phyloP scores from a whole-genome alignment of 2,113 vertebrate genomes.

The Rhinichthys klamathensis region DNA sequence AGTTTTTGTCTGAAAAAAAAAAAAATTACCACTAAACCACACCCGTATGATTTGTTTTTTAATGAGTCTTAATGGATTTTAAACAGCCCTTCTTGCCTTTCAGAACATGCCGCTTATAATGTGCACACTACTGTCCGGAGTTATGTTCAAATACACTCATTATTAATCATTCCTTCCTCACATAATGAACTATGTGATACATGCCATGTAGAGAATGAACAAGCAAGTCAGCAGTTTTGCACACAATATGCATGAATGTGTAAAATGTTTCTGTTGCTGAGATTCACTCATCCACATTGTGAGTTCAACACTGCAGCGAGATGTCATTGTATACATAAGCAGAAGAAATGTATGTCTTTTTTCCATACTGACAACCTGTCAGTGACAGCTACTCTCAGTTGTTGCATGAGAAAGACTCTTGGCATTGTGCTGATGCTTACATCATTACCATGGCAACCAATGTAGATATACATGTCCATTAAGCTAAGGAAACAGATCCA shows the following conservation, averaged over 20 bases:
- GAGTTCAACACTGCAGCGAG: background rate
- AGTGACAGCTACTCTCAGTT: background rate
- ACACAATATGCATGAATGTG: background rate
- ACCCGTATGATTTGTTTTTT: background rate
- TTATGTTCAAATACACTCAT: background rate
- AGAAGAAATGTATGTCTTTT: background rate
- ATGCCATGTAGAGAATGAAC: background rate
- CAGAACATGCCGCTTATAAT: background rate
- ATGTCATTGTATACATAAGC: background rate
- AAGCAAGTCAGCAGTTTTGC: background rate
- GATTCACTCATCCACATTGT: background rate
- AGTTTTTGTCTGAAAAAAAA: background rate
- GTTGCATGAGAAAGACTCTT: slow-evolving; percentile 6
- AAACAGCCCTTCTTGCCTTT: background rate
- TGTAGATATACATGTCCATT: slow-evolving; percentile 11
- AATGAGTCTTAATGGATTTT: background rate
- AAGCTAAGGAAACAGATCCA: background rate
- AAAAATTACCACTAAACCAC: background rate
- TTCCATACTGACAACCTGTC: slow-evolving; percentile 13
- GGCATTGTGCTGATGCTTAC: slow-evolving; percentile 6
- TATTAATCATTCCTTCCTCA: background rate
- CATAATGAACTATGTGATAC: background rate
- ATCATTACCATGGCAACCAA: slow-evolving; percentile 6
- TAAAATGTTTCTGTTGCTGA: background rate
- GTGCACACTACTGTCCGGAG: background rate